Evolutionary conservation across 2,888 invertebrate species (phyloP).

Genomic region (Colletes collaris): DNA sequence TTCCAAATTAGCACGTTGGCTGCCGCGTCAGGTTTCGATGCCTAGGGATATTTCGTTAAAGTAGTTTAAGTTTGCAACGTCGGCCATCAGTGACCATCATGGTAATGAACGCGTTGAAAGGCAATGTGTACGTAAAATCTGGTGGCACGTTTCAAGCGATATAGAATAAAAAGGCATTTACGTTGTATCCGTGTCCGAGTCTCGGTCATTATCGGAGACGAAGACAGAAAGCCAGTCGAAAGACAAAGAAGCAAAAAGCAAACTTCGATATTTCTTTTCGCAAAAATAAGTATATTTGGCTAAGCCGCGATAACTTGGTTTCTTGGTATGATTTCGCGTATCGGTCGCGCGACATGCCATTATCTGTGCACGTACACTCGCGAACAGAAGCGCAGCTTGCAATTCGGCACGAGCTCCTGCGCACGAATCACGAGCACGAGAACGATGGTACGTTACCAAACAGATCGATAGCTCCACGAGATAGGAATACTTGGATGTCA

Average conservation of each 20-base stretch:
- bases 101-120: too few relatives aligned
- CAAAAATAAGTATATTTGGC: conserved; percentile 72
- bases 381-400: conserved; percentile 4
- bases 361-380: conserved; percentile 4
- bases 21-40: too few relatives aligned
- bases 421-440: conserved; percentile 11
- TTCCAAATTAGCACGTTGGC: too few relatives aligned
- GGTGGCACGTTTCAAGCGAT: neutral
- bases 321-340: conserved; percentile 11
- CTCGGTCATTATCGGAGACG: conserved; percentile 30
- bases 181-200: neutral
- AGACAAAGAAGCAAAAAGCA: conserved; percentile 14
- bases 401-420: conserved; percentile 24
- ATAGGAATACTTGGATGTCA: conserved; percentile 20
- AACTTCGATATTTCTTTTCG: conserved; percentile 38
- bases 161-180: neutral
- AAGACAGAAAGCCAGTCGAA: neutral
- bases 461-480: conserved; percentile 42
- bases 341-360: conserved; percentile 3
- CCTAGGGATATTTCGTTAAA: too few relatives aligned
- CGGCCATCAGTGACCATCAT: too few relatives aligned
- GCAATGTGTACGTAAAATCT: too few relatives aligned
- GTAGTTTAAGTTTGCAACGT: too few relatives aligned
- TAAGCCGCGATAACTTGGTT: conserved; percentile 66
- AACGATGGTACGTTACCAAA: conserved; percentile 20